These are phyloP conservation scores for Pelodiscus sinensis DNA, from an alignment of 2,113 vertebrate genomes.

Conservation along the genomic window DNA sequence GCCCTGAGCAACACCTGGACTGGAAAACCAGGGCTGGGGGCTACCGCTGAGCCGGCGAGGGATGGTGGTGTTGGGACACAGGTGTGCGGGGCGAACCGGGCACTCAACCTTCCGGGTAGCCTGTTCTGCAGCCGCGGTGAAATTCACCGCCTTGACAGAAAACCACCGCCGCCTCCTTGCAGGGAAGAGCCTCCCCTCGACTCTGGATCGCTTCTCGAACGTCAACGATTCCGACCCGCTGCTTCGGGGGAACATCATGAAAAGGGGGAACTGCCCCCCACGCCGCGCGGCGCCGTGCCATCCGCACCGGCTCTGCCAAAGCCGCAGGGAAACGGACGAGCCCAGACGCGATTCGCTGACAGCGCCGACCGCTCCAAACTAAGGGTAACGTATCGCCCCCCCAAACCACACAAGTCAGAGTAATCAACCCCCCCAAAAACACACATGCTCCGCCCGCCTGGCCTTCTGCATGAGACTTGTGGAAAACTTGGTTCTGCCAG, in stretches of 20 bases:
- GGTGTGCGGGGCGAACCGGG: too few relatives aligned
- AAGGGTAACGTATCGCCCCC: not conserved
- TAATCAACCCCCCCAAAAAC: not conserved
- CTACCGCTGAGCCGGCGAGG: not conserved
- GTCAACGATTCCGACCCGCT: not conserved
- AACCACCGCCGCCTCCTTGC: not conserved
- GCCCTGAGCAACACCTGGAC: not conserved
- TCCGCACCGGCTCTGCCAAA: not conserved
- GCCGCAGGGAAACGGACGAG: too few relatives aligned
- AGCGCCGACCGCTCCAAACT: too few relatives aligned
- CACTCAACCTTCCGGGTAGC: not conserved
- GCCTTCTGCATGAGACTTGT: not conserved
- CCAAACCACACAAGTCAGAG: not conserved
- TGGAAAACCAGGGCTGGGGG: not conserved
- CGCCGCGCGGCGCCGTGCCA: too few relatives aligned
- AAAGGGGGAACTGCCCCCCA: not conserved
- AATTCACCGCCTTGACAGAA: not conserved
- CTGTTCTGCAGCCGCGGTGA: fast-evolving
- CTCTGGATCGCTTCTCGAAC: not conserved
- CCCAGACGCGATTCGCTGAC: not conserved
- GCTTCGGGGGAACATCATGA: not conserved
- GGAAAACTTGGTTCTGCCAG: too few relatives aligned
- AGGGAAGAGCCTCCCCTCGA: not conserved
- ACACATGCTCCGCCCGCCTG: not conserved
- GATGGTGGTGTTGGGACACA: not conserved